These are phyloP conservation scores for Desmophyllum pertusum DNA, from an alignment of 92 coral and sea anemone genomes.

Conservation along the genomic window DNA sequence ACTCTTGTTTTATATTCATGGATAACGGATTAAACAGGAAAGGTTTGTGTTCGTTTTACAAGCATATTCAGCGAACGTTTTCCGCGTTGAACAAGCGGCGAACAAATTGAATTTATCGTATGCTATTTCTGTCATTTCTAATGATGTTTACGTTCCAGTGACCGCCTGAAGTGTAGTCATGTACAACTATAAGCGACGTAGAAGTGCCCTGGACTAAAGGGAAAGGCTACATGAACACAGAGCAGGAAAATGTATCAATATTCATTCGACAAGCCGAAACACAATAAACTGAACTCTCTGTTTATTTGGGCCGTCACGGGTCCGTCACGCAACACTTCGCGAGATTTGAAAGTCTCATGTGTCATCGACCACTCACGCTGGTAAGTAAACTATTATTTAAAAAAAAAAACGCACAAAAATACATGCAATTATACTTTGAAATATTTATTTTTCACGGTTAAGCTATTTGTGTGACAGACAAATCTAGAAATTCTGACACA, in stretches of 20 bases:
- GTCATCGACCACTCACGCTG: neutral
- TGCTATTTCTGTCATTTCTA: neutral
- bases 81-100: neutral
- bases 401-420: too few species aligned
- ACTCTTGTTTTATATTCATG: neutral
- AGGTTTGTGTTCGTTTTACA: neutral
- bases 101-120: neutral
- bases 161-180: neutral
- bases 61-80: neutral
- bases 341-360: neutral
- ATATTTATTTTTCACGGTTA: neutral
- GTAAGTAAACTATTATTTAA: too few species aligned
- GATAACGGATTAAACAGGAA: neutral
- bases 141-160: neutral
- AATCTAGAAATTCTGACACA: neutral
- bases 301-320: too few species aligned
- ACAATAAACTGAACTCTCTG: neutral
- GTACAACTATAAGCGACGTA: neutral
- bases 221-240: neutral
- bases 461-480: neutral
- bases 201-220: neutral
- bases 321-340: neutral
- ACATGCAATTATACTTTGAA: neutral
- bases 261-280: neutral
- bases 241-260: neutral